Evolutionary conservation across 30 jellyfish, hydroid and myxozoan genomes (phyloP).

Genomic region (Calvadosia cruxmelitensis): DNA sequence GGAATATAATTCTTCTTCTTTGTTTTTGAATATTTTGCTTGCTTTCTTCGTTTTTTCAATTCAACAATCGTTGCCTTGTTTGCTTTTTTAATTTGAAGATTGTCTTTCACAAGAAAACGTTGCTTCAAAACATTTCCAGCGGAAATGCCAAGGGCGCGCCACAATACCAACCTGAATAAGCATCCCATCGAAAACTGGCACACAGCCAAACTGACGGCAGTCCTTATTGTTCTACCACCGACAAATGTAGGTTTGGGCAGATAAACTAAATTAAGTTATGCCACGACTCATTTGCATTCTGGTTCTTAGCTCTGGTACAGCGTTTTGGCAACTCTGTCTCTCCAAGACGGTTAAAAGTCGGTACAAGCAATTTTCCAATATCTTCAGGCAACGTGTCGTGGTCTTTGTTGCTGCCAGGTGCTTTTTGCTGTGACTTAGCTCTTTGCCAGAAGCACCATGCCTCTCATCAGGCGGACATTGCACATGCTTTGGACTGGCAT

Average conservation of each 20-base stretch:
- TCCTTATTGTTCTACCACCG: conserved; percentile 13
- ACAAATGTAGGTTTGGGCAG: conserved; percentile 26
- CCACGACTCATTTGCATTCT: conserved; percentile 17
- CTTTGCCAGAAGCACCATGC: conserved; percentile 20
- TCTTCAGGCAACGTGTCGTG: conserved; percentile 27
- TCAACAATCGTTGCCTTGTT: background rate
- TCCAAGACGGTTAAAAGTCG: conserved; percentile 12
- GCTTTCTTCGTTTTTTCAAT: conserved; percentile 10
- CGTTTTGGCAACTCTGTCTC: conserved; percentile 4
- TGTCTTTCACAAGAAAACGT: too few species aligned
- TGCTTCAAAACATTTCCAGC: conserved; percentile 9
- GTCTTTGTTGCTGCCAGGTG: conserved; percentile 17
- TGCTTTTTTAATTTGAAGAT: background rate
- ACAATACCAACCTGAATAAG: conserved; percentile 4
- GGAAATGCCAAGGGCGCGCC: conserved; percentile 2
- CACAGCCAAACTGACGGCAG: conserved; percentile 19
- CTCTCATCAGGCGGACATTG: conserved; percentile 14
- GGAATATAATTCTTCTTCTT: background rate
- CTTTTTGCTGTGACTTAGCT: conserved; percentile 3
- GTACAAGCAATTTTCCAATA: conserved; percentile 23
- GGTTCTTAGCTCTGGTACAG: conserved; percentile 15
- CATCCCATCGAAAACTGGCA: conserved; percentile 18
- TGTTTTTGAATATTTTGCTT: background rate
- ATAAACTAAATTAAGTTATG: conserved; percentile 6
- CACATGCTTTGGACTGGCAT: background rate